Percentiles rank a stretch among this genome's conserved stretches.
These are phyloP conservation scores for Ochotona curzoniae DNA, from an alignment of 2,113 vertebrate species.

Conservation along the genomic window DNA sequence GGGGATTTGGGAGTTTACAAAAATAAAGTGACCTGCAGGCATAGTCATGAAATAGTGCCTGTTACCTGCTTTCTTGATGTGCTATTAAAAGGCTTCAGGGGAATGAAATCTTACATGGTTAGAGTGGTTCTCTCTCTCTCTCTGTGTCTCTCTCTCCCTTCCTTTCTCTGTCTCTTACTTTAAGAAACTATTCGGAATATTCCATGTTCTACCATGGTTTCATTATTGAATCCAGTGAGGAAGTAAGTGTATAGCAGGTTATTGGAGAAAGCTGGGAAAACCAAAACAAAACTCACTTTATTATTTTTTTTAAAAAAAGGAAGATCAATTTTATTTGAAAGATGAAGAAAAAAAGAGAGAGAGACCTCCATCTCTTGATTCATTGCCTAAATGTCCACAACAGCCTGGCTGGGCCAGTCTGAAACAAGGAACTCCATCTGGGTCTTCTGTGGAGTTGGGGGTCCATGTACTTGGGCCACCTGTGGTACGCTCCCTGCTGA, in stretches of 20 bases:
- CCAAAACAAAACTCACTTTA: neutral
- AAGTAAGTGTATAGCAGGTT: neutral
- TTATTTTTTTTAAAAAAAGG: too few species aligned
- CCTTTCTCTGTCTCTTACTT: neutral
- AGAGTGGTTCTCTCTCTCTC: neutral
- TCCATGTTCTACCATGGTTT: neutral
- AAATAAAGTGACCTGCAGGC: conserved; percentile 1
- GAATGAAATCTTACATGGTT: conserved; percentile 22
- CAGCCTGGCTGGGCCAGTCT: too few species aligned
- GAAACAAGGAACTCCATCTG: too few species aligned
- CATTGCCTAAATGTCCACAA: too few species aligned
- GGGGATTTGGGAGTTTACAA: conserved; percentile 61
- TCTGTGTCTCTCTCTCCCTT: neutral
- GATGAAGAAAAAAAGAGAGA: too few species aligned
- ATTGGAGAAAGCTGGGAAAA: neutral
- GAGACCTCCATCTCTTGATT: too few species aligned
- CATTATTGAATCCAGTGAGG: neutral
- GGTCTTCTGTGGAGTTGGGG: too few species aligned
- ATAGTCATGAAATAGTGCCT: neutral
- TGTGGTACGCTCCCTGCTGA: too few species aligned
- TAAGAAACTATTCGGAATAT: neutral
- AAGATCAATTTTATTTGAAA: too few species aligned
- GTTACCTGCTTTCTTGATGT: conserved; percentile 37
- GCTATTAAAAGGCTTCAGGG: conserved; percentile 43
- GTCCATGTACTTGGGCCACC: too few species aligned